Percentiles rank a stretch among this genome's conserved stretches.
Conservation (phyloP, 2,113 vertebrate genomes). For the Anser cygnoides region DNA sequence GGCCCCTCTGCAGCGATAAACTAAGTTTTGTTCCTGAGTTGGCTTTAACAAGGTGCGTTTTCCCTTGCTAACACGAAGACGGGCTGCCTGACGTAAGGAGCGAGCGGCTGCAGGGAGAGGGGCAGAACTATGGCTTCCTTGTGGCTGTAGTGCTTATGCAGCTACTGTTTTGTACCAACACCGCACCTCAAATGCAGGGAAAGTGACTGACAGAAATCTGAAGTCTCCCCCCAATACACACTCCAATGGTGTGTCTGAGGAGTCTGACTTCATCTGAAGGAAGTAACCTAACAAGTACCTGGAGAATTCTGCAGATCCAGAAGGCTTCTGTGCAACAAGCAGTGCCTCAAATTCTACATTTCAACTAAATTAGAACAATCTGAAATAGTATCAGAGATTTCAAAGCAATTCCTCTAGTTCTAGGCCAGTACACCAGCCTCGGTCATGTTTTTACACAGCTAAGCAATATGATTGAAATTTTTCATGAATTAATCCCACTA, state of each 20-base stretch:
- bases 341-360: neutral
- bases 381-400: neutral
- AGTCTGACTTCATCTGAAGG: neutral
- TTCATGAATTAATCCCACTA: neutral
- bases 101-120: neutral
- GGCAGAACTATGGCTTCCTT: neutral
- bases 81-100: neutral
- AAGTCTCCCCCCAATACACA: fast-evolving
- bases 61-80: neutral
- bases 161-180: neutral
- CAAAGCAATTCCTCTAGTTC: neutral
- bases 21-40: neutral
- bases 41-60: neutral
- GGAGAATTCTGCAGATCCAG: neutral
- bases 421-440: neutral
- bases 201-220: neutral
- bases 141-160: neutral
- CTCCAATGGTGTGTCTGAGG: neutral
- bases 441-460: neutral
- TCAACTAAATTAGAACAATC: neutral
- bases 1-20: neutral
- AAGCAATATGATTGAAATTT: neutral
- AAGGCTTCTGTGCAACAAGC: neutral
- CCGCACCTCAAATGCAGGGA: neutral
- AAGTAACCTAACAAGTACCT: neutral